phyloP scores from a whole-genome alignment of 2,113 vertebrate species.

The Choloepus hoffmanni region DNA sequence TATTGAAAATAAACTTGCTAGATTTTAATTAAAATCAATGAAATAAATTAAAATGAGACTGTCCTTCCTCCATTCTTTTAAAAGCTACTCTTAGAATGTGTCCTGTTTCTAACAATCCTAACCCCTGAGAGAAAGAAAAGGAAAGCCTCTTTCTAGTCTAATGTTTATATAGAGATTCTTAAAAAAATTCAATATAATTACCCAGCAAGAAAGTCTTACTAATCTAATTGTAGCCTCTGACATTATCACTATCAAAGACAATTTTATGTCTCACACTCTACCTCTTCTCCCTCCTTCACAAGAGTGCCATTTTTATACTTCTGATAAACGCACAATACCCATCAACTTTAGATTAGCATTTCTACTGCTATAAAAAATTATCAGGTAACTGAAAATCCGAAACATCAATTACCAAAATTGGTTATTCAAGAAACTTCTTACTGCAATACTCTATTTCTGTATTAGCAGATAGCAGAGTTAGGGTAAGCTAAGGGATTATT shows the following conservation, averaged over 20 bases:
- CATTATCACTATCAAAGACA: neutral
- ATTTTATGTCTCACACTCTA: neutral
- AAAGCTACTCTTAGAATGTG: neutral
- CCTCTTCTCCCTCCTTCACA: neutral
- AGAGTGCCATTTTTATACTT: neutral
- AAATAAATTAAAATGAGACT: constrained; percentile 53
- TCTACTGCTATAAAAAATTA: constrained; percentile 10
- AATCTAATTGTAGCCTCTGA: constrained; percentile 24
- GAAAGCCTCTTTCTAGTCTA: neutral
- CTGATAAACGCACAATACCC: constrained; percentile 26
- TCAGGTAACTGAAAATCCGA: constrained; percentile 13
- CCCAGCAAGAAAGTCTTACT: constrained; percentile 15
- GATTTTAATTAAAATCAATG: constrained; percentile 67
- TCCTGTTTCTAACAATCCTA: constrained; percentile 15
- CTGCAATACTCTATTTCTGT: neutral
- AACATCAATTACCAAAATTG: neutral
- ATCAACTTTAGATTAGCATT: constrained; percentile 8
- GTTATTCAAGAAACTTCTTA: constrained; percentile 22
- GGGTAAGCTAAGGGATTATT: neutral
- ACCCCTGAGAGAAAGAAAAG: rapidly evolving
- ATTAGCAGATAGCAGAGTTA: neutral
- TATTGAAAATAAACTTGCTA: constrained; percentile 1
- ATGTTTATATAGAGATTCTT: neutral
- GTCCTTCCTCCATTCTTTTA: neutral
- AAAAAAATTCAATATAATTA: constrained; percentile 41